A percentile compares a stretch with the other conserved stretches of the same genome.
These are phyloP conservation scores for Coregonus sp. DNA, from an alignment of 2,797 vertebrate species.

Conservation along the genomic window DNA sequence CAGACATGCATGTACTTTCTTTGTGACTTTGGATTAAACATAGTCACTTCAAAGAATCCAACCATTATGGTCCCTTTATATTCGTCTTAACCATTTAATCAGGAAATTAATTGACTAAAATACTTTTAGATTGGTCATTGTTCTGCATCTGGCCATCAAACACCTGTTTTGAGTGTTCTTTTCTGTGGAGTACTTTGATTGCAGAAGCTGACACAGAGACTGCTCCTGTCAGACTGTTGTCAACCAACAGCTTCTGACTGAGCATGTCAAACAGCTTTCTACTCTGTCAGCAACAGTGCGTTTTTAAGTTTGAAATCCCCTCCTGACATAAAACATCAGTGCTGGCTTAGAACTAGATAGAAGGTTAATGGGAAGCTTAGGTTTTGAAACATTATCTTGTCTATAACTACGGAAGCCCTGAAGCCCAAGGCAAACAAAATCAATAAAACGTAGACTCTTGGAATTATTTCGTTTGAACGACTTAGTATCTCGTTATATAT, in stretches of 20 bases:
- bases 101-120: neutral
- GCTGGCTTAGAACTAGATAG: neutral
- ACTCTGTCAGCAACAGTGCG: constrained; percentile 3
- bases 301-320: neutral
- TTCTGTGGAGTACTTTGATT: neutral
- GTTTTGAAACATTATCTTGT: neutral
- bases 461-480: too few relatives aligned
- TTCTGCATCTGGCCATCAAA: neutral
- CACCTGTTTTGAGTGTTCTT: neutral
- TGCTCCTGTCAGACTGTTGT: constrained; percentile 7
- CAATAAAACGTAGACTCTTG: too few relatives aligned
- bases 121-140: neutral
- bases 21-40: neutral
- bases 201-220: neutral
- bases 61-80: neutral
- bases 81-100: neutral
- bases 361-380: neutral
- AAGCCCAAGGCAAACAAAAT: too few relatives aligned
- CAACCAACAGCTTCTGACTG: constrained; percentile 24
- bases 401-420: neutral
- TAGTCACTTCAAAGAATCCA: constrained; percentile 3
- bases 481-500: too few relatives aligned
- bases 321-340: neutral
- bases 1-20: neutral
- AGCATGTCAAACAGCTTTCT: constrained; percentile 52